phyloP scores from a whole-genome alignment of 2,888 invertebrate genomes.

The Drosophila kambysellisi region DNA sequence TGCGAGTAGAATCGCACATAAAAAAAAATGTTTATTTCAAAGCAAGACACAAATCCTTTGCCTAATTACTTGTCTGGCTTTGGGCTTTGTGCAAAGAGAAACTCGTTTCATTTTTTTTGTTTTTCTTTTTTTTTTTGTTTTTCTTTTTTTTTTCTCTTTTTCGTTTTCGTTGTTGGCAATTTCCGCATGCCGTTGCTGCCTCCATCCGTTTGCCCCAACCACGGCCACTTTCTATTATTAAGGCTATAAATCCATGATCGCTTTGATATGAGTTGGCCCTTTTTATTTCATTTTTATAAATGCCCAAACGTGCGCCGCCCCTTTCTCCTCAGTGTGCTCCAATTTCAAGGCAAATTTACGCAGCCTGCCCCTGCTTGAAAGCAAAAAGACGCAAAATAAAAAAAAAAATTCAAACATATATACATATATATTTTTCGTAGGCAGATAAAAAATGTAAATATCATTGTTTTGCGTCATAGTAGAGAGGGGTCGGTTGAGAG shows the following conservation, averaged over 20 bases:
- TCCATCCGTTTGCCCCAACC: conserved; percentile 11
- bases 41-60: conserved; percentile 72
- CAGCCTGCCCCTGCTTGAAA: conserved; percentile 43
- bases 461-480: conserved; percentile 76
- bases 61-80: conserved; percentile 77
- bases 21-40: conserved; percentile 59
- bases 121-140: neutral
- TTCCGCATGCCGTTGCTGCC: conserved; percentile 41
- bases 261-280: conserved; percentile 73
- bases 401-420: neutral
- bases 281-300: conserved; percentile 68
- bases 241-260: conserved; percentile 81
- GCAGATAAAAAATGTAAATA: conserved; percentile 77
- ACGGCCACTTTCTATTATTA: conserved; percentile 67
- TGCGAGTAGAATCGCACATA: conserved; percentile 25
- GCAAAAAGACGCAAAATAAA: conserved; percentile 30
- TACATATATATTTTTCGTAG: conserved; percentile 47
- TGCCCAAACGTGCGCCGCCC: conserved; percentile 63
- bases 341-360: conserved; percentile 73
- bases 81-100: conserved; percentile 29
- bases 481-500: conserved; percentile 18
- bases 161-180: conserved; percentile 48
- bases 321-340: conserved; percentile 46
- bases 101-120: conserved; percentile 39
- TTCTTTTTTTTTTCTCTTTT: conserved; percentile 6